Conservation (phyloP, 2,888 invertebrate species). For the Capitulum mitella region DNA sequence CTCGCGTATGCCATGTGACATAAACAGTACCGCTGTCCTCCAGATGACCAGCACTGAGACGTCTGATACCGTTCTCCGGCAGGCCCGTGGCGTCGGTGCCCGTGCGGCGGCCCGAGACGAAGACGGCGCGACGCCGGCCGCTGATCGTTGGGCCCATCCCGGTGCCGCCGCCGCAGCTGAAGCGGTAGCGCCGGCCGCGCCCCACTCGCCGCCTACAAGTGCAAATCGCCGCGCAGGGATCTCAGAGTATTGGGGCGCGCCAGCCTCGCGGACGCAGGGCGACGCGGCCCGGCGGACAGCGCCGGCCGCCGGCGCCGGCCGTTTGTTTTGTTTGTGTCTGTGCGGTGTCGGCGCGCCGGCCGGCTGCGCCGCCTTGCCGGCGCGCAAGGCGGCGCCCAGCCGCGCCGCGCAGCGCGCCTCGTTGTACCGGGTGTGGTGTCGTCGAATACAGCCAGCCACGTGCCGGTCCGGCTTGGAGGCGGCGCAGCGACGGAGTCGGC, state of each 20-base stretch:
- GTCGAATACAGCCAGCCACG: background rate
- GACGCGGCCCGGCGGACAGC: background rate
- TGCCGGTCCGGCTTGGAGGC: background rate
- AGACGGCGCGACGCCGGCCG: background rate
- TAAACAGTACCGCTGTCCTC: too few relatives aligned
- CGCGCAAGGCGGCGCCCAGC: background rate
- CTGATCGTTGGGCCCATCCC: slow-evolving; percentile 7
- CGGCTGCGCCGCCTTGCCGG: background rate
- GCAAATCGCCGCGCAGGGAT: slow-evolving; percentile 20
- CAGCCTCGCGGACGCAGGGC: background rate
- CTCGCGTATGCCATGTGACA: too few relatives aligned
- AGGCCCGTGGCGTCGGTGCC: background rate
- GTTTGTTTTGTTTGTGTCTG: background rate
- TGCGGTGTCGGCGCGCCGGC: background rate
- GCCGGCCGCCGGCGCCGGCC: background rate
- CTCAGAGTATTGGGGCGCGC: slow-evolving; percentile 5
- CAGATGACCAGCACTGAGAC: too few relatives aligned
- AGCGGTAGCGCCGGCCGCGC: background rate
- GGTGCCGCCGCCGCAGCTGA: background rate
- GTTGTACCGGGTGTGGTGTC: background rate
- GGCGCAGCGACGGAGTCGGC: too few relatives aligned
- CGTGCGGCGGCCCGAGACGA: background rate
- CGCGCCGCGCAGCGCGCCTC: background rate
- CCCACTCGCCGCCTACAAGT: background rate
- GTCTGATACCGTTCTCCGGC: too few relatives aligned